These are phyloP conservation scores for Noctuana brunneofusca DNA, from an alignment of 2,888 invertebrate species.

Conservation along the genomic window DNA sequence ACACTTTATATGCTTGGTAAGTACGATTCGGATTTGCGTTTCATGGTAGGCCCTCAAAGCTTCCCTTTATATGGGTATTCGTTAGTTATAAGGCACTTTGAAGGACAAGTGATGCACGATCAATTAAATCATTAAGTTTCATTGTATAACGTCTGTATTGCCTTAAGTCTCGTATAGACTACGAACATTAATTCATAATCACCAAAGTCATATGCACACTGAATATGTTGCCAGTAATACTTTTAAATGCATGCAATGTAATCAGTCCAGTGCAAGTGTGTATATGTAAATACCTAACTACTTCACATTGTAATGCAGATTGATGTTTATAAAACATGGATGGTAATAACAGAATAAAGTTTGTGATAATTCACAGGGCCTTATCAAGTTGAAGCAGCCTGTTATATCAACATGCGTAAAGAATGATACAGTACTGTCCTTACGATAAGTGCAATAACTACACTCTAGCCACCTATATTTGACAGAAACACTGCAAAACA, in stretches of 20 bases:
- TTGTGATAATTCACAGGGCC: constrained; percentile 5
- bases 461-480: too few species aligned
- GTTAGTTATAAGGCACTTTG: too few species aligned
- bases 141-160: too few species aligned
- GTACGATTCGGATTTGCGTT: too few species aligned
- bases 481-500: too few species aligned
- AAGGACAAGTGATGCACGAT: too few species aligned
- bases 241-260: background rate
- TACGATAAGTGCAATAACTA: too few species aligned
- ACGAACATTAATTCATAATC: background rate
- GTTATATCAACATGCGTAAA: background rate
- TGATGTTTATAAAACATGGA: constrained; percentile 43
- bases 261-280: background rate
- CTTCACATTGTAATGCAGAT: constrained; percentile 33
- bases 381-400: constrained; percentile 1
- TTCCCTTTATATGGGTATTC: too few species aligned
- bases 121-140: too few species aligned
- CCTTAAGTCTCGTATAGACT: background rate
- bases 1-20: too few species aligned
- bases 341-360: background rate
- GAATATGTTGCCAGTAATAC: background rate
- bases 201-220: background rate
- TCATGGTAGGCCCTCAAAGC: too few species aligned
- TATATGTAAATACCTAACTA: constrained; percentile 28
- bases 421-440: background rate